Base-by-base conservation (phyloP, 2,797 vertebrate genomes). In the Epinephelus awoara region DNA sequence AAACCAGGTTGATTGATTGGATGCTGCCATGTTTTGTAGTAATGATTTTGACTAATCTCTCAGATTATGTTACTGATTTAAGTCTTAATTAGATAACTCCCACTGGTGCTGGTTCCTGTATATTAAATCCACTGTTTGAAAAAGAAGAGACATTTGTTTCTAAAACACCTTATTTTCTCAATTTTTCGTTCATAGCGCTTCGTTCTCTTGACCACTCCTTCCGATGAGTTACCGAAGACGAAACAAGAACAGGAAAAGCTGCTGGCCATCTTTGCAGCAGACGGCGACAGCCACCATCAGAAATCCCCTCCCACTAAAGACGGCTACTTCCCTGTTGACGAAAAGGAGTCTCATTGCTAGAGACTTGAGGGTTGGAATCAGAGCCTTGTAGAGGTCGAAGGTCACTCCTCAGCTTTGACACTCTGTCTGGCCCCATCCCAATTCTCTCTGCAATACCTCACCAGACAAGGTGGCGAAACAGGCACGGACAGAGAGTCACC, bases 281-380 rank as follows among this genome's bases (percentile, higher is more conserved):
- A 94, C 0, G 81, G 85, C 0, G 90, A 94, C 59, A 83, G 74
- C 64, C 75, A 90, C 67, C 84, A 83, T 25, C 94, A 92, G 87
- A 93, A 78, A 63, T 78, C 80, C 1, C 21, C 85, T 25, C 80
- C 90, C 15, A 94, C 67, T 7, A 94, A 91, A 79, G 94, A 94
- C 0, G 93, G 93, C 27, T 95, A 95, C 85, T 83, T 94, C 58
- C 91, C 93, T 1, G 93, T 95, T 2, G 88, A 86, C 7, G 94
- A 95, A 76, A 95, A 94, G 72, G 95, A 96, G 84, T 95, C 95
- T 15, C 79, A 92, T 51, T 96, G 94, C 86, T 96, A 92, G 85
- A 92, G 65, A 72, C 67, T 18, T 5, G 68, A 58, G 14, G 40
- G 42, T 58, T 56, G 46, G 46, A 75, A 44, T 70, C 58, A n/a